These are phyloP conservation scores for Thamnaconus septentrionalis DNA, from an alignment of 2,113 vertebrate species.

Conservation along the genomic window DNA sequence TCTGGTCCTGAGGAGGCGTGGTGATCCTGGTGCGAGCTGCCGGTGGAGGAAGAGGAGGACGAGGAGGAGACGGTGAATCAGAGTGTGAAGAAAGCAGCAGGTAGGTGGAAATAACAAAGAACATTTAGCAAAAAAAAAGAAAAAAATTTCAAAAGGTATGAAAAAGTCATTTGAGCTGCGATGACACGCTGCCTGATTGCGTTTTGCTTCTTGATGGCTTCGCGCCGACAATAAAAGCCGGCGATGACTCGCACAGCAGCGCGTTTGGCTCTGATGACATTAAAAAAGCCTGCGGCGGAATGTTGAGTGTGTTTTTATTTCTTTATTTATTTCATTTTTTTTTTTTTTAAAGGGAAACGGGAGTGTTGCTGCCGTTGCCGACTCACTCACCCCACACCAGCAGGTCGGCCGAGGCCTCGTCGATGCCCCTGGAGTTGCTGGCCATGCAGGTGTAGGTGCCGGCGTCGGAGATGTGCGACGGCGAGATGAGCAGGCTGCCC, in stretches of 20 bases:
- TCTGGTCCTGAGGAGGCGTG: conserved; percentile 90
- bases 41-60: neutral
- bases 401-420: conserved; percentile 90
- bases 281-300: neutral
- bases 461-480: conserved; percentile 85
- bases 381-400: conserved; percentile 90
- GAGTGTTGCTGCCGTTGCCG: too few relatives aligned
- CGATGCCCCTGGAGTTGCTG: conserved; percentile 93
- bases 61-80: conserved; percentile 1
- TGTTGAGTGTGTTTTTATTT: too few relatives aligned
- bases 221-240: conserved; percentile 25
- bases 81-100: conserved; percentile 6
- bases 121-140: neutral
- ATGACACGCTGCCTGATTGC: conserved; percentile 34
- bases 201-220: conserved; percentile 41
- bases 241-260: conserved; percentile 25
- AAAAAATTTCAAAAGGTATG: neutral
- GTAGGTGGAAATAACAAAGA: neutral
- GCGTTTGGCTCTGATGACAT: conserved; percentile 31
- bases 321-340: too few relatives aligned
- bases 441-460: conserved; percentile 94
- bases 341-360: too few relatives aligned
- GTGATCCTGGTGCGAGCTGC: conserved; percentile 92
- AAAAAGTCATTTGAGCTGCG: conserved; percentile 35
- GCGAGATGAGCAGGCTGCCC: conserved; percentile 91